Evolutionary conservation across 2,113 vertebrate species (phyloP).

Genomic region (Eptesicus fuscus): DNA sequence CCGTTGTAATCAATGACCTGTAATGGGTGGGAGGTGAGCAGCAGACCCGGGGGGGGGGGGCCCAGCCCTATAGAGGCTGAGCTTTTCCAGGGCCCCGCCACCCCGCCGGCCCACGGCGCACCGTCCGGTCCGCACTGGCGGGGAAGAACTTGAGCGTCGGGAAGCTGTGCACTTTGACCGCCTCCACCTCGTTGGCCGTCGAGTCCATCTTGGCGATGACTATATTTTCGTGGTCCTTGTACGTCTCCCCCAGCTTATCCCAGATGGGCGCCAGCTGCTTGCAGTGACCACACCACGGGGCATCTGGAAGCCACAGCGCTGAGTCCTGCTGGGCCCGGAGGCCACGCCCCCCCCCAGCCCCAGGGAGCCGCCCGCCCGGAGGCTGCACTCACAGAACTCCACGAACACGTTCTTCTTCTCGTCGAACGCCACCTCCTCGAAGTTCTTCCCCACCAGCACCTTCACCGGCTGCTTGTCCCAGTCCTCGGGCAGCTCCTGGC

Average conservation of each 20-base stretch:
- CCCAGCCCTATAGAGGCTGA: neutral
- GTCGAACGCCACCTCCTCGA: constrained; percentile 94
- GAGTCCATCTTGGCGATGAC: constrained; percentile 98
- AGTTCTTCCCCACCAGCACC: constrained; percentile 95
- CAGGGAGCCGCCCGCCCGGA: fast-evolving
- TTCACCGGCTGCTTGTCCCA: constrained; percentile 95
- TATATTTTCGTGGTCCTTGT: constrained; percentile 85
- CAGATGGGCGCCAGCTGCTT: constrained; percentile 98
- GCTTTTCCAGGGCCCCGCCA: neutral
- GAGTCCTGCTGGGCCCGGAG: fast-evolving
- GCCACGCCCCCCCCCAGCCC: fast-evolving
- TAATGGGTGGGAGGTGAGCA: neutral
- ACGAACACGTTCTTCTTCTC: constrained; percentile 94
- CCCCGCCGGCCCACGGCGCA: constrained; percentile 59
- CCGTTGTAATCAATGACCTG: constrained; percentile 98
- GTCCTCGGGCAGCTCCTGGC: constrained; percentile 95
- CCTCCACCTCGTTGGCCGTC: constrained; percentile 95
- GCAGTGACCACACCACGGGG: constrained; percentile 99
- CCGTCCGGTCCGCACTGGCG: constrained; percentile 87
- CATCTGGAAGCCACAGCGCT: constrained; percentile 82
- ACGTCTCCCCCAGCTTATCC: constrained; percentile 96
- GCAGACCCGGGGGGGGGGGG: neutral
- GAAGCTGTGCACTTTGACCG: constrained; percentile 97
- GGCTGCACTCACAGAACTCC: constrained; percentile 93
- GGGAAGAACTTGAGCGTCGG: constrained; percentile 98